Percentiles rank a stretch among this genome's conserved stretches.
Conservation (phyloP, 2,888 invertebrate genomes). For the Odontomyia ornata region DNA sequence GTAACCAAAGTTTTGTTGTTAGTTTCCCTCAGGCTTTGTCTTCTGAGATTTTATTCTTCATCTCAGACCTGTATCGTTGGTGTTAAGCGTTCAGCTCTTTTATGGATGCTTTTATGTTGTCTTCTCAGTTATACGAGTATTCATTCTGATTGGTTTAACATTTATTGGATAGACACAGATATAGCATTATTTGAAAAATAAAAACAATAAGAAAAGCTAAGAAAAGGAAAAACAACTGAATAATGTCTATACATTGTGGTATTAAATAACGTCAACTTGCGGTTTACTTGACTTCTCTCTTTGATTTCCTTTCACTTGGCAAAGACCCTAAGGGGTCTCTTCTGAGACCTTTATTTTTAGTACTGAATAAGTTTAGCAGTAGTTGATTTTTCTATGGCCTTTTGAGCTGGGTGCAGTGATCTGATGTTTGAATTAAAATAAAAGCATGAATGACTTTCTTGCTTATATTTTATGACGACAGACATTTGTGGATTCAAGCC, state of each 20-base stretch:
- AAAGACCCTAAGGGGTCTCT: neutral
- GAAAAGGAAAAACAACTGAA: conserved; percentile 19
- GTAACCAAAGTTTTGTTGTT: neutral
- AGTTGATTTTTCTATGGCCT: no score
- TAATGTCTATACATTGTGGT: conserved; percentile 24
- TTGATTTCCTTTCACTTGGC: conserved; percentile 23
- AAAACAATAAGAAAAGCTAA: neutral
- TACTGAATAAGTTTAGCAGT: no score
- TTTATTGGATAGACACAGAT: neutral
- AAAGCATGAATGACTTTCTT: no score
- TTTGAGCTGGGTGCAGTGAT: no score
- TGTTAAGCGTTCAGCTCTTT: conserved; percentile 31
- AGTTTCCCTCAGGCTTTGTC: neutral
- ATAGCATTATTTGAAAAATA: neutral
- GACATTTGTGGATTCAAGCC: no score
- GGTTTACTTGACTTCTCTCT: conserved; percentile 33
- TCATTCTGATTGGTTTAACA: neutral
- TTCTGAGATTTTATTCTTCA: neutral
- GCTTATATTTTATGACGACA: no score
- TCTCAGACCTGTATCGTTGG: neutral
- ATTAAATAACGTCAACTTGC: conserved; percentile 44
- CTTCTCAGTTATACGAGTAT: neutral
- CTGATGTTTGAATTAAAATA: no score
- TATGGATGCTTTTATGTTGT: conserved; percentile 29
- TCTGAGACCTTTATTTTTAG: neutral